Base-by-base conservation (phyloP, 2,888 invertebrate genomes). In the Agriopis marginaria region DNA sequence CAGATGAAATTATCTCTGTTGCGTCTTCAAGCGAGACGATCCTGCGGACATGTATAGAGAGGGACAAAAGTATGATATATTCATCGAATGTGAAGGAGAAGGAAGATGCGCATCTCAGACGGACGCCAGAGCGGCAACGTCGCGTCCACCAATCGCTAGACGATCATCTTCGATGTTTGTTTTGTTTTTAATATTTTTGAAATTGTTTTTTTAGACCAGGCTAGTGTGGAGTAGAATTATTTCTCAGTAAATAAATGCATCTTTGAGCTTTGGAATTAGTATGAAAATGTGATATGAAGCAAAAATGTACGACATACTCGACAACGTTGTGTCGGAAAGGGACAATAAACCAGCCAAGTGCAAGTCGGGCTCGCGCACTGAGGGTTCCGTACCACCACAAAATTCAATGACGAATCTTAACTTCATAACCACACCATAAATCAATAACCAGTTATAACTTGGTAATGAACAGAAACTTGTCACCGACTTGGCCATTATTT, bases 11-110 rank as follows among this genome's bases (percentile, higher is more conserved):
- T 90, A 92, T 93, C 93, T 93, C 91, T 85, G 91, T 90, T 93
- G 86, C 89, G 93, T 92, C 93, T 92, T 91, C 78, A 92, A 93
- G 91, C 92, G 91, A 89, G 86, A 92, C 93, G 88, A 91, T 93
- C 90, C 89, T 92, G 92, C 90, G 88, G 89, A 91, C 89, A 83
- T 85, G 80, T 80, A 71, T 77, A 77, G 86, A 91, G 74, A 77
- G 86, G 78, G 90, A 89, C 12, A 73, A 78, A 17, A 0, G 64
- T 77, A 82, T 23, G 49, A 62, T 63, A 72, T 74, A 73, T 68
- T 60, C 12, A 2, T 0, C 5, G 10, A 3, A 86, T 67, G 77
- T 53, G 81, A 91, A 61, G 75, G 80, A 72, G 89, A 87, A 71
- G 69, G 75, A 75, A 68, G 78, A 79, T 82, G 82, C 83, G 84